Percentiles rank a stretch among this genome's conserved stretches.
Conservation (phyloP, 2,888 invertebrate genomes). For the Mythimna albipuncta region DNA sequence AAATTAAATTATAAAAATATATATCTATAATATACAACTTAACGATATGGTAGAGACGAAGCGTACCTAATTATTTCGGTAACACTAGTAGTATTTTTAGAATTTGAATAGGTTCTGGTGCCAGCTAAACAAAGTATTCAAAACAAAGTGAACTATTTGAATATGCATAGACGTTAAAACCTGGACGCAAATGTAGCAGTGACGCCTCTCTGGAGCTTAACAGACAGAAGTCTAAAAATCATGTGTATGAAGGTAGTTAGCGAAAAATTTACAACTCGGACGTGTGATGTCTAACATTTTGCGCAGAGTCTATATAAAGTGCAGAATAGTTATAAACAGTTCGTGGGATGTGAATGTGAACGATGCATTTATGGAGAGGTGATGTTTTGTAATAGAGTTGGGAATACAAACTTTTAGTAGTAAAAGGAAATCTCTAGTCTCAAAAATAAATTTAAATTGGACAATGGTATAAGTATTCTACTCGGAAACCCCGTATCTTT, state of each 20-base stretch:
- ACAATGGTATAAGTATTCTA: no score
- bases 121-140: constrained; percentile 27
- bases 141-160: constrained; percentile 77
- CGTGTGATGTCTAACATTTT: constrained; percentile 70
- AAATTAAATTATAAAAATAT: no score
- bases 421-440: background rate
- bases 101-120: background rate
- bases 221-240: constrained; percentile 84
- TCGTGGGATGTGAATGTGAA: constrained; percentile 14
- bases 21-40: no score
- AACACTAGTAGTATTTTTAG: background rate
- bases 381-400: background rate
- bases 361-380: background rate
- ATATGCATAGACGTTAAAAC: constrained; percentile 79
- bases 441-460: no score
- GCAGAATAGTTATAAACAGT: constrained; percentile 42
- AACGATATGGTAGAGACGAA: no score
- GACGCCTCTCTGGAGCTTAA: constrained; percentile 76
- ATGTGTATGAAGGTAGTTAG: constrained; percentile 74
- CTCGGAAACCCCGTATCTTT: no score
- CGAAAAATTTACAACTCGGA: constrained; percentile 81
- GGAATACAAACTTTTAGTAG: background rate
- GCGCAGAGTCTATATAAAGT: constrained; percentile 48
- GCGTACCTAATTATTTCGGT: no score
- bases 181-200: constrained; percentile 71